Conservation (phyloP, 2,888 invertebrate species). For the Noctua fimbriata region DNA sequence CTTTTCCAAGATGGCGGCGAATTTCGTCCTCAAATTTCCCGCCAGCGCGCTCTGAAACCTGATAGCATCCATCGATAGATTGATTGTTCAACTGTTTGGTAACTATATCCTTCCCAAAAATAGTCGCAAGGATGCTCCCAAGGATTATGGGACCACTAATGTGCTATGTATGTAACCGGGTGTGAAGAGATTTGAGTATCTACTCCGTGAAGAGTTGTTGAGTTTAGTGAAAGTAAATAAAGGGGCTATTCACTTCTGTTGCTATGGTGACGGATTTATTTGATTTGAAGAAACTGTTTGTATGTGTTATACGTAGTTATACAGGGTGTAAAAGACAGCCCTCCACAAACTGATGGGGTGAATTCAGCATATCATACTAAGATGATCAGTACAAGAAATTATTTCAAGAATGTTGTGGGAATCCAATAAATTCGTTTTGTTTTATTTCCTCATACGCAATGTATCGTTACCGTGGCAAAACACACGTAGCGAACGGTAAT, state of each 20-base stretch:
- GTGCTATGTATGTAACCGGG: slow-evolving; percentile 11
- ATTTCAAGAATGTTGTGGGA: too few relatives aligned
- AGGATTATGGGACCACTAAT: slow-evolving; percentile 34
- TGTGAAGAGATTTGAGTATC: slow-evolving; percentile 28
- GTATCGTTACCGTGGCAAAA: too few relatives aligned
- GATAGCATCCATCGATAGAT: slow-evolving; percentile 42
- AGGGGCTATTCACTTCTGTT: not conserved
- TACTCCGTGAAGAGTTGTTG: not conserved
- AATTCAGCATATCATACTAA: too few relatives aligned
- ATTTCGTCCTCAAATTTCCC: slow-evolving; percentile 35
- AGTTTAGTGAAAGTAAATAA: slow-evolving; percentile 5
- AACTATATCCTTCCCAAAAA: slow-evolving; percentile 40
- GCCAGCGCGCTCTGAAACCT: slow-evolving; percentile 28
- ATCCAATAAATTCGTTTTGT: too few relatives aligned
- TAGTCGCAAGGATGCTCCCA: not conserved
- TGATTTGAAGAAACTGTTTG: not conserved
- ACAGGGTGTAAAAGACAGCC: too few relatives aligned
- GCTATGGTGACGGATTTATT: slow-evolving; percentile 3
- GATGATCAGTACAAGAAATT: too few relatives aligned
- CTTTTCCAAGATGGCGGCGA: slow-evolving; percentile 37
- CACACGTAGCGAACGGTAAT: too few relatives aligned
- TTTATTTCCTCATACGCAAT: too few relatives aligned
- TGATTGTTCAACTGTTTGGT: slow-evolving; percentile 42
- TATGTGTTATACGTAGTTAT: not conserved
- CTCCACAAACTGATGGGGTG: too few relatives aligned